Evolutionary conservation across 2,888 invertebrate genomes (phyloP).

Genomic region (Amblyteles armatorius): DNA sequence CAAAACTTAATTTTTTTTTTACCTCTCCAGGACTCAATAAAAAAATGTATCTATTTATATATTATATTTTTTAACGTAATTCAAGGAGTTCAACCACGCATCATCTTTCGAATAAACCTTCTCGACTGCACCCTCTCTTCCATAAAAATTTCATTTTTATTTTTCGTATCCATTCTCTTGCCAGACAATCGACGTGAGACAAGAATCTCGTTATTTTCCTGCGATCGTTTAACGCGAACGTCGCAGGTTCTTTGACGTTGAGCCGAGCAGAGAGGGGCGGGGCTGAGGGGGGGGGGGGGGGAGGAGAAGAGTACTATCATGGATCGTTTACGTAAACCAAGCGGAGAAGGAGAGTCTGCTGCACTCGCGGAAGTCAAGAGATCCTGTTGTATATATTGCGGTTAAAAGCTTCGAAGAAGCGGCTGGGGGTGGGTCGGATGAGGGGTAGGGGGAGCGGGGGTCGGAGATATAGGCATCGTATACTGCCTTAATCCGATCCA

Average conservation of each 20-base stretch:
- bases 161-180: not conserved
- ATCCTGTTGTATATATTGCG: slow-evolving; percentile 16
- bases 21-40: no score
- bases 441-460: not conserved
- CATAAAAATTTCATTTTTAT: not conserved
- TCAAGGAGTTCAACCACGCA: not conserved
- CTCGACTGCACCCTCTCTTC: not conserved
- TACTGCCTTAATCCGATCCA: slow-evolving; percentile 30
- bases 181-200: slow-evolving; percentile 34
- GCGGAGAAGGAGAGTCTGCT: not conserved
- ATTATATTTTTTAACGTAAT: no score
- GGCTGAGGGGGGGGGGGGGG: not conserved
- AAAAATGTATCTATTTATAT: no score
- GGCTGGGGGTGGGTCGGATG: not conserved
- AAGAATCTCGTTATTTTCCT: slow-evolving; percentile 42
- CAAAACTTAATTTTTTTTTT: no score
- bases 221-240: slow-evolving; percentile 18
- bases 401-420: slow-evolving; percentile 2
- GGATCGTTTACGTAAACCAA: slow-evolving; percentile 21
- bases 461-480: slow-evolving; percentile 1
- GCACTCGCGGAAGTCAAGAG: slow-evolving; percentile 6
- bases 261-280: not conserved
- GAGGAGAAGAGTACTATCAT: slow-evolving; percentile 13
- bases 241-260: slow-evolving; percentile 42
- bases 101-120: not conserved